phyloP scores from a whole-genome alignment of 2,888 invertebrate species.

The Poecilus cupreus region DNA sequence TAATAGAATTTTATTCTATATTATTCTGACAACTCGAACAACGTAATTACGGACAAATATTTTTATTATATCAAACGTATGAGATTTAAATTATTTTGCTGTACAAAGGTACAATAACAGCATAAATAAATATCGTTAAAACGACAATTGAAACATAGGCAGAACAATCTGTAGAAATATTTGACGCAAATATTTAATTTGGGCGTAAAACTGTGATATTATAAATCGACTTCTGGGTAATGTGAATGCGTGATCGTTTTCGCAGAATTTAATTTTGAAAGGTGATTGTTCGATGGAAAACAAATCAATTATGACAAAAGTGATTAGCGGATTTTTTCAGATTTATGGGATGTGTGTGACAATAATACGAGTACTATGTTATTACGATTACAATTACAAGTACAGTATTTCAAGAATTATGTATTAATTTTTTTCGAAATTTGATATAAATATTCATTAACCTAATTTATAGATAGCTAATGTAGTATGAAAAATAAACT shows the following conservation, averaged over 20 bases:
- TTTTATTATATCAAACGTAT: neutral
- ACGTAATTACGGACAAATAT: constrained; percentile 3
- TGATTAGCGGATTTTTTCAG: neutral
- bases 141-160: neutral
- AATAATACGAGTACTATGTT: neutral
- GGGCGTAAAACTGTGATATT: neutral
- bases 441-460: too few species aligned
- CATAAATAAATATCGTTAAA: neutral
- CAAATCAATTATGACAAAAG: neutral
- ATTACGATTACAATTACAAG: neutral
- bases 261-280: constrained; percentile 7
- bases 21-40: neutral
- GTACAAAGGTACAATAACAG: neutral
- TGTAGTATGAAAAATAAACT: too few species aligned
- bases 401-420: neutral
- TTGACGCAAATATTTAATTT: constrained; percentile 25
- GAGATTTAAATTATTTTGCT: neutral
- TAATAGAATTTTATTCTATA: too few species aligned
- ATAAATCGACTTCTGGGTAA: neutral
- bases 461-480: too few species aligned
- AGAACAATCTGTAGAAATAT: neutral
- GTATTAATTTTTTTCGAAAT: too few species aligned
- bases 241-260: neutral
- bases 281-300: neutral
- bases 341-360: constrained; percentile 12